Conservation (phyloP, 2,113 vertebrate genomes). For the Oncorhynchus clarkii region DNA sequence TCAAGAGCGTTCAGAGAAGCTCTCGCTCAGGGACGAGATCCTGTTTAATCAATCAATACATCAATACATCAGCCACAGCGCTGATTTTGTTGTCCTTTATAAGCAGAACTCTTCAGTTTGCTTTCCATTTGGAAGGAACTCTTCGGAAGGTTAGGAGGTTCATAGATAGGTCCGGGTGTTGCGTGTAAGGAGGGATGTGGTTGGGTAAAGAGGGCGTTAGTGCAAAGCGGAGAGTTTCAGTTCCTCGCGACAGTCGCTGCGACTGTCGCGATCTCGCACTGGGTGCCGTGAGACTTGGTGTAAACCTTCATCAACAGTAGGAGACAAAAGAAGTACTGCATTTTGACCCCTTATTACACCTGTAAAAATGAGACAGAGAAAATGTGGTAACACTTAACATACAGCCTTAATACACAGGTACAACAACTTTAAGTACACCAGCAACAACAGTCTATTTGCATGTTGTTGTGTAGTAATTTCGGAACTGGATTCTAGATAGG, state of each 20-base stretch:
- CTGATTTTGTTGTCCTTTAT: slow-evolving; percentile 74
- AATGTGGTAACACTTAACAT: background rate
- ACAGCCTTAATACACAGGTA: background rate
- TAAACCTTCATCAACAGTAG: slow-evolving; percentile 25
- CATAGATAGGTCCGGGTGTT: slow-evolving; percentile 76
- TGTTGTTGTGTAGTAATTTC: background rate
- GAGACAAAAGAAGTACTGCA: slow-evolving; percentile 44
- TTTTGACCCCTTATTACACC: slow-evolving; percentile 4
- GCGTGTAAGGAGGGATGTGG: slow-evolving; percentile 60
- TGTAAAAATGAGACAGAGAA: background rate
- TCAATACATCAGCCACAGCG: slow-evolving; percentile 47
- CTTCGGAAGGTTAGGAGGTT: slow-evolving; percentile 61
- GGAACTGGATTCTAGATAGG: background rate
- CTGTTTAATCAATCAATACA: no score
- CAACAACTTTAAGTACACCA: background rate
- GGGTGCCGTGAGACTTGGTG: slow-evolving; percentile 28
- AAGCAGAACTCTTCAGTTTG: slow-evolving; percentile 68
- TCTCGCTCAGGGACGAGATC: slow-evolving; percentile 38
- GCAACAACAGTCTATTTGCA: background rate
- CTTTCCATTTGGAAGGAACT: slow-evolving; percentile 62
- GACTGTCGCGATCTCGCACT: slow-evolving; percentile 49
- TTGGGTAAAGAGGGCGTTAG: slow-evolving; percentile 46
- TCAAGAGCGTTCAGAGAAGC: slow-evolving; percentile 74
- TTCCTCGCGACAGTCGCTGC: slow-evolving; percentile 66
- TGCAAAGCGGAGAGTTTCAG: slow-evolving; percentile 72